Base-by-base conservation (phyloP, 1,140 invertebrate genomes). In the Heliothis subflexa region DNA sequence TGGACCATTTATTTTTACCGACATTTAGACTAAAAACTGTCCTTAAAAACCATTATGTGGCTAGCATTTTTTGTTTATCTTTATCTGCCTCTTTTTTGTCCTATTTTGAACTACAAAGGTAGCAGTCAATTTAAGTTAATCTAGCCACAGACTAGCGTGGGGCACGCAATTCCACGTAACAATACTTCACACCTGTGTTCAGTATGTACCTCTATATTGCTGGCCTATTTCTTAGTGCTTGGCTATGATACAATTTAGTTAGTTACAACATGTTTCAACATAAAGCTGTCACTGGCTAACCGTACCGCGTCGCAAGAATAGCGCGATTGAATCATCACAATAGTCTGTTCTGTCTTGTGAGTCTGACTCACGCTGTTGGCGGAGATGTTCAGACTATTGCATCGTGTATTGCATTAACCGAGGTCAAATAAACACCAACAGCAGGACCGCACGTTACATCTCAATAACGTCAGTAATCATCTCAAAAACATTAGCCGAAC, bases 291-390 rank as follows among this genome's bases (percentile, higher is more conserved):
- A 62, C 59, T 62, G 10, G 55, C 16, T 75, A 54, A 75, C 21
- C 57, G 49, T 54, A 5, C 10, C 21, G 55, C 55, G 47, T 75
- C 25, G 73, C 49, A 62, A 75, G 59, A 75, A 75, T 75, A 75
- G 59, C 59, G 57, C 73, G 49, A 75, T 75, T 75, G 73, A 75
- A 64, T 75, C 73, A 75, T 75, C 59, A 71, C 68, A 9, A 16
- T 55, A 71, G 50, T 54, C 50, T 71, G 68, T 10, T 25, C 49
- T 14, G 68, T 61, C 71, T 74, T 74, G 55, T 70, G 66, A 18
- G 47, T 28, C 52, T 57, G 70, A 79, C 59, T 79, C 71, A 79
- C 47, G 7, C 66, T 49, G 21, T 64, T 61, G 52, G 61, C 61
- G 45, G 68, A 59, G 54, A 52, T 72, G 21, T 55, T 16, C 55